Percentiles rank a stretch among this genome's conserved stretches.
Conservation (phyloP, 2,888 invertebrate genomes). For the Euspilapteryx auroguttella region DNA sequence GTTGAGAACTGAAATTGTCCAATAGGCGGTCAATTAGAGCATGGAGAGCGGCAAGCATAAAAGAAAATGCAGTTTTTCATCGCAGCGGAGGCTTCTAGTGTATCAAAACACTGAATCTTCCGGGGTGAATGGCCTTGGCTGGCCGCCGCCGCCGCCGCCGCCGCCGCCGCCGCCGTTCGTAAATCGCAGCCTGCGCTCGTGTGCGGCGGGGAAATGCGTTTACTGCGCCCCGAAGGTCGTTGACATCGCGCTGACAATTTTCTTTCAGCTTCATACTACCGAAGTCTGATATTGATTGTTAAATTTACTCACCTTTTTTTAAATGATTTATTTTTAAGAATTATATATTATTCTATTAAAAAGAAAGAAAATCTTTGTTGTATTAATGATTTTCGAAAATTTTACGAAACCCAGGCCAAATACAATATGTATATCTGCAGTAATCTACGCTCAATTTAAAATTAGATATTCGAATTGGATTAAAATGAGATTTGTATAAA, state of each 20-base stretch:
- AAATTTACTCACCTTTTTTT: too few species aligned
- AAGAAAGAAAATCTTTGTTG: too few species aligned
- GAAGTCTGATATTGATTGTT: too few species aligned
- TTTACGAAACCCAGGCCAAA: not conserved
- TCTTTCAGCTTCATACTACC: too few species aligned
- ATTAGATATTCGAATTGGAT: too few species aligned
- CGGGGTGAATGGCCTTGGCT: slow-evolving; percentile 52
- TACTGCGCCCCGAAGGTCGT: slow-evolving; percentile 44
- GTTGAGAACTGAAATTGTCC: slow-evolving; percentile 23
- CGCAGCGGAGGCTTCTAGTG: slow-evolving; percentile 44
- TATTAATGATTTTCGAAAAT: too few species aligned
- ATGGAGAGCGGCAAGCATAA: slow-evolving; percentile 51
- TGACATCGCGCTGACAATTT: slow-evolving; percentile 43
- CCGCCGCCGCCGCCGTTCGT: slow-evolving; percentile 20
- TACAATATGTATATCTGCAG: not conserved
- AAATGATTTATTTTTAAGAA: too few species aligned
- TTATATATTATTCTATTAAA: too few species aligned
- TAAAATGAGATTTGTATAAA: too few species aligned
- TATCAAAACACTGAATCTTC: slow-evolving; percentile 62
- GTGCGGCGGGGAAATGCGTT: slow-evolving; percentile 53
- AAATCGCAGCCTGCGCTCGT: slow-evolving; percentile 38
- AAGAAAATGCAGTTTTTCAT: slow-evolving; percentile 60
- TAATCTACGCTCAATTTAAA: too few species aligned
- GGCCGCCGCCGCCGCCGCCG: slow-evolving; percentile 24
- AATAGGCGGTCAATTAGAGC: slow-evolving; percentile 43